Evolutionary conservation across 2,113 vertebrate species (phyloP).

Genomic region (Malurus elegans): DNA sequence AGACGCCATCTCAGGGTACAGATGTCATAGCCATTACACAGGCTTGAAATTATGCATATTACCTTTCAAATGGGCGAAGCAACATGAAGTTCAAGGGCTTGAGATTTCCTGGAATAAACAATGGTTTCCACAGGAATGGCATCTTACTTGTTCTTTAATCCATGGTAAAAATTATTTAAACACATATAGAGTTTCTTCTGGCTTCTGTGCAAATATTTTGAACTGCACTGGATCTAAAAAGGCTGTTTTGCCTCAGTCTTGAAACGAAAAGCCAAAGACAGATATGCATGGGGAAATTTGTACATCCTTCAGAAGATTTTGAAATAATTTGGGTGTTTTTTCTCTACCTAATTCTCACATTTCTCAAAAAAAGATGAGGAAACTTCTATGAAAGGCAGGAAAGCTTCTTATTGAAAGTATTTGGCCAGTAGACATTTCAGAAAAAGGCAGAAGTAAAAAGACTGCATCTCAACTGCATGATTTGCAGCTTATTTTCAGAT

Average conservation of each 20-base stretch:
- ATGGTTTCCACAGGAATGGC: neutral
- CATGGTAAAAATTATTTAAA: neutral
- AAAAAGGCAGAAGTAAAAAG: neutral
- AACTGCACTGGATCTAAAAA: neutral
- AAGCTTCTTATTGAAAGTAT: neutral
- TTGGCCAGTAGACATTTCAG: neutral
- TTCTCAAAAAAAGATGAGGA: neutral
- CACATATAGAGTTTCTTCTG: neutral
- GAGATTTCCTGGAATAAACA: neutral
- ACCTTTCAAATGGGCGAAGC: neutral
- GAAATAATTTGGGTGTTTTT: neutral
- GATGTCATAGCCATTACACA: neutral
- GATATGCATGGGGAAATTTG: neutral
- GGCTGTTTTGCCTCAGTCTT: neutral
- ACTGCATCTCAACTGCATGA: neutral
- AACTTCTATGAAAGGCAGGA: neutral
- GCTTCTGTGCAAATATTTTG: neutral
- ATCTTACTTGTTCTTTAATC: neutral
- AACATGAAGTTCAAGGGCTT: neutral
- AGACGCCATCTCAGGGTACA: neutral
- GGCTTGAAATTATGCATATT: neutral
- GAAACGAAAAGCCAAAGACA: neutral
- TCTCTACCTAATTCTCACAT: neutral
- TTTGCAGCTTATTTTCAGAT: constrained; percentile 15
- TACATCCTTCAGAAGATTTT: neutral